Base-by-base conservation (phyloP, 2,797 vertebrate species). In the Lateolabrax maculatus region DNA sequence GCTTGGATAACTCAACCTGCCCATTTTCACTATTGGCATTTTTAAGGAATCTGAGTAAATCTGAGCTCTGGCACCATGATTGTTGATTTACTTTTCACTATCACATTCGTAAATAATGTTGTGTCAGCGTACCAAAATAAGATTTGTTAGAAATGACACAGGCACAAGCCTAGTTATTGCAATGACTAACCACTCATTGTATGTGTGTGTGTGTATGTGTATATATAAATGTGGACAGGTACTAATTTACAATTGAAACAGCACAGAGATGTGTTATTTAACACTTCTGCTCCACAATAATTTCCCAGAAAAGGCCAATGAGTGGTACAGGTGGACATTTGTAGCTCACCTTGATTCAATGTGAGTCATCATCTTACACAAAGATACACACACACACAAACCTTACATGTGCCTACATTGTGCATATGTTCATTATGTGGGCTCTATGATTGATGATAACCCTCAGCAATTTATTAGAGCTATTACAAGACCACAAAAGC, bases 1-100 rank as follows among this genome's bases (percentile, higher is more conserved):
- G 69, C 86, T 82, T 61, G 37, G 78, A 84, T 87, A 88, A 73
- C 80, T 69, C 65, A 81, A 81, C 80, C 66, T 78, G 72, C n/a
- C 60, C 57, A 48, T 79, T 83, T 86, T 84, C 49, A 73, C 62
- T 71, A 56, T 67, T 70, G 67, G 5, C 55, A 19, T 76, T 71
- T 75, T 76, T 41, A 71, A 53, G 43, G 51, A 83, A 87, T 68
- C 34, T 0, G 41, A 80, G 69, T 72, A 56, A 86, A 80, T 75
- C 25, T 41, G 1, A 60, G 61, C 37, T 58, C 8, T 57, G 58
- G 21, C 25, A 39, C 7, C 9, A 3, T 66, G 48, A 37, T 29
- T 19, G 29, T 67, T 77, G 8, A 48, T 66, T 73, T 29, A 41
- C 39, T 71, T 67, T 65, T 43, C 51, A 58, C 31, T 9, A 9